Evolutionary conservation across 92 coral and sea anemone species (phyloP), one percentile per base, ranked within the genome.

Genomic region (Micromussa lordhowensis): DNA sequence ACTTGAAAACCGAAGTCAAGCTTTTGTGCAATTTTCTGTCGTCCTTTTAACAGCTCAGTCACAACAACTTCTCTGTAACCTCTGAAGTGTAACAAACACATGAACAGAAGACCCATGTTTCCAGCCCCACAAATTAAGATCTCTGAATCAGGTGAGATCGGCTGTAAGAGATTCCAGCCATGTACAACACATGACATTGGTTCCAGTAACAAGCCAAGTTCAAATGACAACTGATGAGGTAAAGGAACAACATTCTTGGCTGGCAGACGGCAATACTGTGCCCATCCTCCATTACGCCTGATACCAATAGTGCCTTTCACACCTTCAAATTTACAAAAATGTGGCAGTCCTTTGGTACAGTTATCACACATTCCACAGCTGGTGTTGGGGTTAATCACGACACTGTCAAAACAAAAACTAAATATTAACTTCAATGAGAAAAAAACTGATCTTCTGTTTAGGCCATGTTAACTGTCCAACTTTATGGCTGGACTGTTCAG

Each of bases 221-320:
- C 98, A 89, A 96, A 93, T 3, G 99, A 88, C 53, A 96, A 89
- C 87, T 94, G 98, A 69, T 93, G 98, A 2, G 99, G 99, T 1
- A 96, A 68, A 2, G 95, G 94, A 55, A 92, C 79, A 19, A 92
- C 91, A 85, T 93, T 93, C 84, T 89, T 94, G 38, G 98, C 98
- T 15, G 94, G 92, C 66, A 96, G 78, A 24, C 98, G 89, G 78
- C 99, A 96, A 55, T 87, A 96, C 84, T 96, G 98, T 76, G 99
- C 98, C 99, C 99, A 96, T 78, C 99, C 99, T 10, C 99, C 99
- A 90, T 96, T 96, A 14, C 99, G 96, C 84, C 86, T 94, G 82
- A 95, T 58, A 15, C 99, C 99, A 74, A 95, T 79, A 5, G 96
- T 92, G 26, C 96, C 86, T 48, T 90, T 86, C 7, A 82, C 57